These are phyloP conservation scores for Sandelia bainsii DNA, from an alignment of 2,797 vertebrate species.

Conservation along the genomic window DNA sequence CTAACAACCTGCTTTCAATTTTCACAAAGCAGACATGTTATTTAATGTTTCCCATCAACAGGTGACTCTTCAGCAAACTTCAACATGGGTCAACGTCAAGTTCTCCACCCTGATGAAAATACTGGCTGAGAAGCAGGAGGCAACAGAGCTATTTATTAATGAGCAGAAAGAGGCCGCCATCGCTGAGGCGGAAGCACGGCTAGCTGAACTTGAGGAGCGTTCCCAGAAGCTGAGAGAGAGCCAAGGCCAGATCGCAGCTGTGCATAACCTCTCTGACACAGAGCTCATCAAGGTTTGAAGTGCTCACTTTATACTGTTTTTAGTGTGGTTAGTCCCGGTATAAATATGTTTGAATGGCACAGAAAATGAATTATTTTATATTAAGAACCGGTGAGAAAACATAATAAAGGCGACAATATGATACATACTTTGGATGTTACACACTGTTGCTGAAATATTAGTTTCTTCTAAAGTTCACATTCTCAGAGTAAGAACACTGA, in stretches of 20 bases:
- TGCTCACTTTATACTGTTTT: neutral
- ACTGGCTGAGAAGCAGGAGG: constrained; percentile 81
- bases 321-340: neutral
- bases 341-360: neutral
- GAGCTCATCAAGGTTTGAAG: constrained; percentile 82
- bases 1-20: fast-evolving
- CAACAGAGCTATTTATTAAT: constrained; percentile 69
- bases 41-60: constrained; percentile 39
- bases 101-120: constrained; percentile 80
- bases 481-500: too few species aligned
- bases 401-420: too few species aligned
- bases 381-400: too few species aligned
- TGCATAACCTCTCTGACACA: constrained; percentile 69
- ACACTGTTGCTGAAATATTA: too few species aligned
- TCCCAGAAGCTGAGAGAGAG: constrained; percentile 68
- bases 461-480: too few species aligned
- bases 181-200: constrained; percentile 68
- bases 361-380: neutral
- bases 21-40: neutral
- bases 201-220: constrained; percentile 70
- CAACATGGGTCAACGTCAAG: constrained; percentile 79
- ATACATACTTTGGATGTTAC: too few species aligned
- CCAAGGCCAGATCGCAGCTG: constrained; percentile 71
- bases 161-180: constrained; percentile 70
- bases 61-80: constrained; percentile 83